Evolutionary conservation across 2,888 invertebrate genomes (phyloP).

Genomic region (Lasius platythorax): DNA sequence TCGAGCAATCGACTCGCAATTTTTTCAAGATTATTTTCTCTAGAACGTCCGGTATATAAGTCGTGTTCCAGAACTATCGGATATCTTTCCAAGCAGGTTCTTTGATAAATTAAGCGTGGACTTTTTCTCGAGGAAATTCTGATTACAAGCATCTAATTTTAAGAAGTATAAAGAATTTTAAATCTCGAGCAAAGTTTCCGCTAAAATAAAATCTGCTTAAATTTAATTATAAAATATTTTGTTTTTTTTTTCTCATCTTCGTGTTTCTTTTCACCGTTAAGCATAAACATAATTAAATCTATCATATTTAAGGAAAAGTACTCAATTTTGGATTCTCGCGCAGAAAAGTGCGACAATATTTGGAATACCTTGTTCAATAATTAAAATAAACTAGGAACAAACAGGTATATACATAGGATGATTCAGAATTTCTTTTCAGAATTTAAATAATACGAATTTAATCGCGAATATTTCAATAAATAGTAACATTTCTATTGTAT

Average conservation of each 20-base stretch:
- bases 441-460: neutral
- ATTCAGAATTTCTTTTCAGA: conserved; percentile 1
- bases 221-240: neutral
- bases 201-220: neutral
- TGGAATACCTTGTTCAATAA: neutral
- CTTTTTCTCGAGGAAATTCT: neutral
- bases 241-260: neutral
- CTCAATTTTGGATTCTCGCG: neutral
- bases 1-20: neutral
- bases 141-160: neutral
- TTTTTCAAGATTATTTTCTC: conserved; percentile 9
- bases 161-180: neutral
- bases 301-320: neutral
- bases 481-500: neutral
- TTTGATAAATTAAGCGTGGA: conserved; percentile 5
- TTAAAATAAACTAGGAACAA: neutral
- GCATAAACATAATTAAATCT: neutral
- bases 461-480: neutral
- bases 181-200: neutral
- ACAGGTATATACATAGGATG: no score
- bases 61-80: neutral
- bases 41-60: neutral
- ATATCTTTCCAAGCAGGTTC: neutral
- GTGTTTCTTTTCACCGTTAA: neutral
- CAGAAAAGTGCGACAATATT: conserved; percentile 11